Conservation (phyloP, 2,888 invertebrate genomes). For the Rhogogaster chlorosoma region DNA sequence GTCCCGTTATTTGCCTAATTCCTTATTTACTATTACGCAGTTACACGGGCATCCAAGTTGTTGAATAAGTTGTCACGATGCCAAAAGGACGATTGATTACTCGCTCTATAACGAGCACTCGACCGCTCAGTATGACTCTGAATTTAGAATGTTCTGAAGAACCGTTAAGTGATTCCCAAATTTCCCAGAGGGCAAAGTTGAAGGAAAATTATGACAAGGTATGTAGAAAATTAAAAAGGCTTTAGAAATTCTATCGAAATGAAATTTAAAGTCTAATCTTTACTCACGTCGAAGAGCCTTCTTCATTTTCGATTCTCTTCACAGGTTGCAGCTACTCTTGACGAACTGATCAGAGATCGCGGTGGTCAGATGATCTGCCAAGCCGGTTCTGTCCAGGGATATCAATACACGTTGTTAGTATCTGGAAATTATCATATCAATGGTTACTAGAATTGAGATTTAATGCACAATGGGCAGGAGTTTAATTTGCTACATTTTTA, state of each 20-base stretch:
- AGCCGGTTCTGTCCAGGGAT: conserved; percentile 70
- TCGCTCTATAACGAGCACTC: conserved; percentile 66
- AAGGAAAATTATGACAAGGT: conserved; percentile 74
- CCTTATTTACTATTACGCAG: neutral
- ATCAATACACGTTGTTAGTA: conserved; percentile 73
- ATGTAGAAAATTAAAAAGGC: neutral
- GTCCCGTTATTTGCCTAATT: neutral
- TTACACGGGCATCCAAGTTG: neutral
- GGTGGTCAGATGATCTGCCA: conserved; percentile 72
- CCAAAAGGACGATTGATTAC: conserved; percentile 66
- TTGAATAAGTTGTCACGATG: conserved; percentile 58
- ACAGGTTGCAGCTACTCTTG: conserved; percentile 70
- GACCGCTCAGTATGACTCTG: conserved; percentile 71
- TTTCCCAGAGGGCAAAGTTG: conserved; percentile 66
- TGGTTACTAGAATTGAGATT: neutral
- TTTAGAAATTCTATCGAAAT: neutral
- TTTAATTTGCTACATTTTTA: neutral
- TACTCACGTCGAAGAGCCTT: neutral
- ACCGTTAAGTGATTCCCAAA: conserved; percentile 76
- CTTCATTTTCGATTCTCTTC: conserved; percentile 9
- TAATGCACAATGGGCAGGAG: neutral
- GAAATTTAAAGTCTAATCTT: neutral
- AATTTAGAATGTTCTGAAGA: conserved; percentile 79
- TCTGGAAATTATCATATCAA: conserved; percentile 11
- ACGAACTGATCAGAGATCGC: conserved; percentile 73